Conservation (phyloP, 2,113 vertebrate species). For the Calyptommatus sinebrachiatus region DNA sequence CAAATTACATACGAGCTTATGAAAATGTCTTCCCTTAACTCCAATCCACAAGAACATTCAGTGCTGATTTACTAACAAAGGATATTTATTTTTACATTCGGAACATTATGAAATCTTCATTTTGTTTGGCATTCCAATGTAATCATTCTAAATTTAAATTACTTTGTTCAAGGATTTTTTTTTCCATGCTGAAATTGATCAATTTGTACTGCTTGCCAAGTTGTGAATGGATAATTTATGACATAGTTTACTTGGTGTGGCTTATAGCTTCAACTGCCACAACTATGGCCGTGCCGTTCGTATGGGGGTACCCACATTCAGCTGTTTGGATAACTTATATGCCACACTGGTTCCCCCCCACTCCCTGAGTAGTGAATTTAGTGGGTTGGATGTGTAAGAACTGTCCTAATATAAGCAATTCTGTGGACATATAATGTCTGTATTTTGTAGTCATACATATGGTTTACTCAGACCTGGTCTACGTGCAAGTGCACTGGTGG, state of each 20-base stretch:
- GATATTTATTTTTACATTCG: constrained; percentile 24
- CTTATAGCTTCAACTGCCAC: not conserved
- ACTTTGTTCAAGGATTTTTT: constrained; percentile 31
- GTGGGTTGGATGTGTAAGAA: too few species aligned
- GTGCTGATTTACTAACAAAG: not conserved
- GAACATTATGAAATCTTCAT: not conserved
- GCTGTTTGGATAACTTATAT: too few species aligned
- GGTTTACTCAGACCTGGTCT: too few species aligned
- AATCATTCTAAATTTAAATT: constrained; percentile 55
- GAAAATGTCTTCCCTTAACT: not conserved
- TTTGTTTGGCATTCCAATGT: constrained; percentile 31
- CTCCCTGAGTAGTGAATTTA: too few species aligned
- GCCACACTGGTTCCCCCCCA: too few species aligned
- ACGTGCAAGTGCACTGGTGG: too few species aligned
- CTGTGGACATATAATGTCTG: too few species aligned
- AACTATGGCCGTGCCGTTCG: not conserved
- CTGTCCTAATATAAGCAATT: too few species aligned
- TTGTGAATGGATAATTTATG: constrained; percentile 44
- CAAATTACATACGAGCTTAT: not conserved
- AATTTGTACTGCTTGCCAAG: constrained; percentile 30
- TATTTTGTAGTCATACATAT: too few species aligned
- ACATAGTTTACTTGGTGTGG: constrained; percentile 27
- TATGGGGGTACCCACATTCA: too few species aligned
- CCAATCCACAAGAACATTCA: not conserved
- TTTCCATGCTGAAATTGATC: constrained; percentile 47